phyloP scores from a whole-genome alignment of 30 jellyfish, hydroid and myxozoan species.

The Aurelia coerulea region DNA sequence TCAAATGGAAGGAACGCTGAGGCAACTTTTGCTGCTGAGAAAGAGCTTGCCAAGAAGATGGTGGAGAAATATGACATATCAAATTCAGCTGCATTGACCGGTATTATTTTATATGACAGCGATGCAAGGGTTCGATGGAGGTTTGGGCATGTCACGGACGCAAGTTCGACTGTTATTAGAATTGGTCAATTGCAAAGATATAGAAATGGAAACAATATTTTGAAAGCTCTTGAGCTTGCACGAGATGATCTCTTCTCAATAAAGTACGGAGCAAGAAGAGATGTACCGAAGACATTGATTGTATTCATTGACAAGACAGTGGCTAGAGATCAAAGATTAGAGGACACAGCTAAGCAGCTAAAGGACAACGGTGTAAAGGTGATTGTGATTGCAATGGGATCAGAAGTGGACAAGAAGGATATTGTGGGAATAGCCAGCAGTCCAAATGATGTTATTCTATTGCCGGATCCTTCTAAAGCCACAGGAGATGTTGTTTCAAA shows the following conservation, averaged over 20 bases:
- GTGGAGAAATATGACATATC: constrained; percentile 22
- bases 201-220: constrained; percentile 24
- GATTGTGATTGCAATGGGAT: constrained; percentile 45
- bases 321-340: background rate
- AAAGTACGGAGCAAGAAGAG: constrained; percentile 33
- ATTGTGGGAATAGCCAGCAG: constrained; percentile 18
- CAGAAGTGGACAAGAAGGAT: constrained; percentile 21
- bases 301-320: background rate
- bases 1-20: constrained; percentile 23
- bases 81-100: constrained; percentile 34
- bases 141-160: constrained; percentile 38
- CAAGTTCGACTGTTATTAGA: background rate
- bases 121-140: background rate
- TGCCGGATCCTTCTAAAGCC: background rate
- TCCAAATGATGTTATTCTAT: background rate
- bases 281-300: constrained; percentile 46
- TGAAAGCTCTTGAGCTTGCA: constrained; percentile 63
- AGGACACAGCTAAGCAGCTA: constrained; percentile 24
- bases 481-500: background rate
- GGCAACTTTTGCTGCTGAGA: constrained; percentile 37
- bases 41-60: constrained; percentile 46
- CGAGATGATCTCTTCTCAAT: constrained; percentile 11
- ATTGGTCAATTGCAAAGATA: constrained; percentile 5
- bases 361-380: constrained; percentile 48
- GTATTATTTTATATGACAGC: constrained; percentile 34